Percentiles rank a stretch among this genome's conserved stretches.
Conservation (phyloP, 2,113 vertebrate genomes). For the Psephotus haematonotus region DNA sequence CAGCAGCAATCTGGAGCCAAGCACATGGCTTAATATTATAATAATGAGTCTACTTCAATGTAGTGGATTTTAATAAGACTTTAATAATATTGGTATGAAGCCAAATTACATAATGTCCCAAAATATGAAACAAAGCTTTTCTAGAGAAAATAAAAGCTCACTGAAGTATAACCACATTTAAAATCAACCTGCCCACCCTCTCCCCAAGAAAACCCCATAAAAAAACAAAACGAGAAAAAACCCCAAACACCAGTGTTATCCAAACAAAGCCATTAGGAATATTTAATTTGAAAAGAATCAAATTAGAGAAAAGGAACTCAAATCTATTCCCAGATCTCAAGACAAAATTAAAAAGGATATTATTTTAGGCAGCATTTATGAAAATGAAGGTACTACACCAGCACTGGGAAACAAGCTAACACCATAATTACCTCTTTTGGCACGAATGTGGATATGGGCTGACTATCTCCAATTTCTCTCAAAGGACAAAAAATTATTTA, state of each 20-base stretch:
- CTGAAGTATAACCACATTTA: slow-evolving; percentile 39
- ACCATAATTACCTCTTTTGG: not conserved
- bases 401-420: slow-evolving; percentile 14
- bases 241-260: slow-evolving; percentile 26
- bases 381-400: not conserved
- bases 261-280: slow-evolving; percentile 40
- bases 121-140: slow-evolving; percentile 61
- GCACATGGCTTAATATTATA: slow-evolving; percentile 48
- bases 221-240: not conserved
- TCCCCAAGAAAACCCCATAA: not conserved
- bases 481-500: slow-evolving; percentile 15
- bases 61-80: slow-evolving; percentile 71
- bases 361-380: slow-evolving; percentile 20
- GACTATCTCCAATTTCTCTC: not conserved
- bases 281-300: slow-evolving; percentile 63
- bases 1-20: slow-evolving; percentile 32
- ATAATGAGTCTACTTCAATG: slow-evolving; percentile 54
- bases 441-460: not conserved
- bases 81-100: slow-evolving; percentile 72
- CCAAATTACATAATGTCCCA: slow-evolving; percentile 67
- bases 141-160: slow-evolving; percentile 65
- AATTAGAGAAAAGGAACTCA: slow-evolving; percentile 47
- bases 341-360: slow-evolving; percentile 58
- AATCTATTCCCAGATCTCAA: slow-evolving; percentile 15
- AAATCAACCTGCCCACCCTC: not conserved